phyloP scores from a whole-genome alignment of 2,888 invertebrate species.

The Yponomeuta cagnagella region DNA sequence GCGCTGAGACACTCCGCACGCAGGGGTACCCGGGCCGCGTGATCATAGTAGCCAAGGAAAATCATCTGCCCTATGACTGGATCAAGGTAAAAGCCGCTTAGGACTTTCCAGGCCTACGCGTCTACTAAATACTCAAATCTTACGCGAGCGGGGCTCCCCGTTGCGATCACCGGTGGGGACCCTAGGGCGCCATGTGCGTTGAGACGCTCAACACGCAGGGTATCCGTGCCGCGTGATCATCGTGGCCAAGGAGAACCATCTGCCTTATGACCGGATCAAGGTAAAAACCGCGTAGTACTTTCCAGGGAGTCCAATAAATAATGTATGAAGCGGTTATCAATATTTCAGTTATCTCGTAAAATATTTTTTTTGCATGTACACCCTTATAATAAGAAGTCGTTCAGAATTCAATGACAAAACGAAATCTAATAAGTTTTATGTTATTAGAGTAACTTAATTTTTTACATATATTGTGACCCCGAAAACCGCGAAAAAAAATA shows the following conservation, averaged over 20 bases:
- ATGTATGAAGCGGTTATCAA: no score
- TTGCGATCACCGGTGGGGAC: conserved; percentile 92
- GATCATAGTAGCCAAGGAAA: conserved; percentile 87
- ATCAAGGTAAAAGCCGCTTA: conserved; percentile 72
- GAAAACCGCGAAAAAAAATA: no score
- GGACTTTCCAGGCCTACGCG: no score
- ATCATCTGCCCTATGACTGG: conserved; percentile 91
- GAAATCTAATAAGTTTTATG: no score
- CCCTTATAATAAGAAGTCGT: no score
- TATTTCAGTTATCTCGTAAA: no score
- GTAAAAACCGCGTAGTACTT: not conserved
- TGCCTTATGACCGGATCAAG: conserved; percentile 78
- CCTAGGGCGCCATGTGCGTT: conserved; percentile 89
- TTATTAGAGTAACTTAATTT: no score
- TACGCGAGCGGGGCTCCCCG: conserved; percentile 70
- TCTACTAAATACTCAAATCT: no score
- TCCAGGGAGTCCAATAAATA: no score
- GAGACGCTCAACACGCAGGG: conserved; percentile 95
- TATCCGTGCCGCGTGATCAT: conserved; percentile 84
- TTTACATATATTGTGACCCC: no score
- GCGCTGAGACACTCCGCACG: conserved; percentile 87
- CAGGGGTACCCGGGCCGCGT: conserved; percentile 91
- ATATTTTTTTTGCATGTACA: no score
- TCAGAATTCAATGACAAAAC: no score
- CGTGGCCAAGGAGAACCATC: conserved; percentile 68